Conservation (phyloP, 1,140 invertebrate species). For the Patella vulgata region DNA sequence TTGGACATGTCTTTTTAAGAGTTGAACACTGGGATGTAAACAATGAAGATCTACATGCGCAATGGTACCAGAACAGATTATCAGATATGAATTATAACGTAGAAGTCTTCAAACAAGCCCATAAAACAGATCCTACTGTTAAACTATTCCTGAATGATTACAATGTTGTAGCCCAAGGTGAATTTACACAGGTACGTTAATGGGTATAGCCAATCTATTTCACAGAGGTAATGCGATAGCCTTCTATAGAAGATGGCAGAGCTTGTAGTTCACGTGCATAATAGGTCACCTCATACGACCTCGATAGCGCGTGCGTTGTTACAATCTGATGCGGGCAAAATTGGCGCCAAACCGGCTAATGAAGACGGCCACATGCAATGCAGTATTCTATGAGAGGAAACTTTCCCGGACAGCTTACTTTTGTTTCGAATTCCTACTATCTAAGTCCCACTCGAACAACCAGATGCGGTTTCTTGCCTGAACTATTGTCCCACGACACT, state of each 20-base stretch:
- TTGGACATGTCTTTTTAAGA: no score
- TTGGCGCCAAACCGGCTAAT: no score
- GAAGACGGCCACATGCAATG: no score
- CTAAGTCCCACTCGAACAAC: no score
- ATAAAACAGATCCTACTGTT: conserved; percentile 31
- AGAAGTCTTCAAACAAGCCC: conserved; percentile 45
- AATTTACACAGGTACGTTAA: conserved; percentile 33
- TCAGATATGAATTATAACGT: conserved; percentile 32
- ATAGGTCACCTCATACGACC: not conserved
- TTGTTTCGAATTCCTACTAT: no score
- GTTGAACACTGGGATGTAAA: conserved; percentile 54
- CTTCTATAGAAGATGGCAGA: not conserved
- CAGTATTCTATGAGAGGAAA: no score
- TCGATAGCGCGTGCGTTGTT: not conserved
- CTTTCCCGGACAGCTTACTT: no score
- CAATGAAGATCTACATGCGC: conserved; percentile 49
- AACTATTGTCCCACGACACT: no score
- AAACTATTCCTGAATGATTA: conserved; percentile 56
- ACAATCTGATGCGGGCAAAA: not conserved
- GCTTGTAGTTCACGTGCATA: conserved; percentile 1
- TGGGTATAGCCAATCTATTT: not conserved
- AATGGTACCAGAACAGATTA: conserved; percentile 36
- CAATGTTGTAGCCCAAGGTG: conserved; percentile 28
- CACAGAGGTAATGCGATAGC: conserved; percentile 4
- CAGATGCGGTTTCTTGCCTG: no score